Percentiles rank a stretch among this genome's conserved stretches.
Conservation (phyloP, 2,888 invertebrate genomes). For the Julus scanicus region DNA sequence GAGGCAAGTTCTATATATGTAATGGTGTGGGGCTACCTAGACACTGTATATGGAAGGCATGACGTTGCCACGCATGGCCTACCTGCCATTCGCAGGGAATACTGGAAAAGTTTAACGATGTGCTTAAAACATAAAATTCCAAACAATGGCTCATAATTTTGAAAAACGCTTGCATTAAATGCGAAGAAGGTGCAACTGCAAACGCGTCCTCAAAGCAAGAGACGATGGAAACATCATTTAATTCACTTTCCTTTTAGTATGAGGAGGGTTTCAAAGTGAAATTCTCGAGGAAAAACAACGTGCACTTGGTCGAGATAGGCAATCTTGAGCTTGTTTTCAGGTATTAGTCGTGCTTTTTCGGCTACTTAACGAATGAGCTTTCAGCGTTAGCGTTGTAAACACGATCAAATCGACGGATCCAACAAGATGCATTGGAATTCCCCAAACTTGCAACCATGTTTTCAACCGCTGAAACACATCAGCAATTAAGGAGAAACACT, state of each 20-base stretch:
- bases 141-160: constrained; percentile 38
- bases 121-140: constrained; percentile 24
- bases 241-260: background rate
- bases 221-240: background rate
- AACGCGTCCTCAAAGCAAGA: background rate
- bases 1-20: background rate
- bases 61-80: background rate
- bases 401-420: background rate
- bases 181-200: background rate
- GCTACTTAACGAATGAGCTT: background rate
- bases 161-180: constrained; percentile 36
- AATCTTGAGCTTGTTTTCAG: background rate
- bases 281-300: background rate
- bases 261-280: background rate
- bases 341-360: background rate
- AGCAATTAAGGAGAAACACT: too few relatives aligned
- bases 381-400: background rate
- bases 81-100: background rate
- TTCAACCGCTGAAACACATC: background rate
- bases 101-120: constrained; percentile 12
- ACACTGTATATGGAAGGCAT: background rate
- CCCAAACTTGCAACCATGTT: background rate
- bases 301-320: background rate
- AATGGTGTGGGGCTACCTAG: background rate
- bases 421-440: background rate